These are phyloP conservation scores for Melieria omissa DNA, from an alignment of 2,888 invertebrate species.

Conservation along the genomic window DNA sequence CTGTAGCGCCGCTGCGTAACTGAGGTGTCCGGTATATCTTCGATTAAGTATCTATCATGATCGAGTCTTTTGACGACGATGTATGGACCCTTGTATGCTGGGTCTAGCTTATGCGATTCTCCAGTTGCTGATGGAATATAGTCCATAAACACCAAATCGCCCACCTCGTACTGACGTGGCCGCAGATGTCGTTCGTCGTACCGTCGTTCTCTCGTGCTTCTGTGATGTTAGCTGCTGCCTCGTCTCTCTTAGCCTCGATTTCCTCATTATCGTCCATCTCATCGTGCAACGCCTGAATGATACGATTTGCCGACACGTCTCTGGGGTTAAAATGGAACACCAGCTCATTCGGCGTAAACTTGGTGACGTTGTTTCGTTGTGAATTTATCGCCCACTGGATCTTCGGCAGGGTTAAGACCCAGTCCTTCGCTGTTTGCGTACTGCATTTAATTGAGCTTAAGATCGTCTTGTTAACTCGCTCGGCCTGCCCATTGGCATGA, in stretches of 20 bases:
- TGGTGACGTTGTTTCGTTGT: conserved; percentile 25
- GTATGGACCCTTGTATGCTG: too few species aligned
- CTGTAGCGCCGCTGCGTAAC: too few species aligned
- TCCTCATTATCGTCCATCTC: neutral
- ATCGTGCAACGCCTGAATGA: conserved; percentile 29
- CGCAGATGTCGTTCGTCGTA: conserved; percentile 23
- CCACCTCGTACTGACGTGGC: conserved; percentile 26
- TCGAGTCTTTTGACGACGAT: too few species aligned
- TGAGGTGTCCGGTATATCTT: too few species aligned
- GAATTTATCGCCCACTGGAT: conserved; percentile 30
- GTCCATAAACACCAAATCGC: too few species aligned
- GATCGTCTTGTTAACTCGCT: conserved; percentile 17
- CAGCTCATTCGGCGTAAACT: conserved; percentile 26
- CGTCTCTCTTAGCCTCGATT: neutral
- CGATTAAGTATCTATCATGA: too few species aligned
- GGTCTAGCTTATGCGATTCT: too few species aligned
- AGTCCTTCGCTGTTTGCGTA: conserved; percentile 10
- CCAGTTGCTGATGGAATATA: too few species aligned
- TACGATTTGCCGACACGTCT: conserved; percentile 30
- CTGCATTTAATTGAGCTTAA: conserved; percentile 14
- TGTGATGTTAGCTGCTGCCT: conserved; percentile 16
- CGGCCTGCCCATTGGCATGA: conserved; percentile 20
- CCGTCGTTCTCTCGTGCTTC: conserved; percentile 8
- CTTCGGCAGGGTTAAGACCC: conserved; percentile 21
- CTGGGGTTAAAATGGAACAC: conserved; percentile 31